phyloP scores from a whole-genome alignment of 1,140 invertebrate genomes.

The Pseudomyrmex cubaensis region DNA sequence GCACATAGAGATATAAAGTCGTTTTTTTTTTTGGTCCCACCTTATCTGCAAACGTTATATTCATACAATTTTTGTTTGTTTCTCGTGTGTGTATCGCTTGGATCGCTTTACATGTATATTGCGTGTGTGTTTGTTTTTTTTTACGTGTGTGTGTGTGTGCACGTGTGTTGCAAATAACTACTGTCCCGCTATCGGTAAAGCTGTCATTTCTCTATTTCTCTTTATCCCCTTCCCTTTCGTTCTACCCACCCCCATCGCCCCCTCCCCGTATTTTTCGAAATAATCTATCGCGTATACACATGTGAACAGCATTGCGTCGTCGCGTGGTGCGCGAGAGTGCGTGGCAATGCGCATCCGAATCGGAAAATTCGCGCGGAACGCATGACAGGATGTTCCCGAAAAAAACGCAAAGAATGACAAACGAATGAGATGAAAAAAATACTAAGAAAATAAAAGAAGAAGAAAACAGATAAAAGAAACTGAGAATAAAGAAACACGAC shows the following conservation, averaged over 20 bases:
- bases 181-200: slow-evolving; percentile 76
- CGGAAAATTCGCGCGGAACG: slow-evolving; percentile 24
- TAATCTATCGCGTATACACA: slow-evolving; percentile 80
- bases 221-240: slow-evolving; percentile 3
- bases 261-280: slow-evolving; percentile 44
- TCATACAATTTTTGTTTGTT: slow-evolving; percentile 80
- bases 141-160: slow-evolving; percentile 63
- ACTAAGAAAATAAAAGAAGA: background rate
- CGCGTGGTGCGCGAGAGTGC: slow-evolving; percentile 34
- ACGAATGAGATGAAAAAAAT: background rate
- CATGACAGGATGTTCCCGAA: slow-evolving; percentile 39
- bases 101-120: slow-evolving; percentile 72
- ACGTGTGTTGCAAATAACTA: slow-evolving; percentile 76
- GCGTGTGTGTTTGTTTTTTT: slow-evolving; percentile 47
- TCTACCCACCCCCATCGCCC: background rate
- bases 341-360: slow-evolving; percentile 16
- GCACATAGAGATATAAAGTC: slow-evolving; percentile 86
- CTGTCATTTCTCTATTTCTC: slow-evolving; percentile 69
- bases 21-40: slow-evolving; percentile 84
- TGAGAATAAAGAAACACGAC: slow-evolving; percentile 22
- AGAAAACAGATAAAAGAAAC: slow-evolving; percentile 17
- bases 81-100: slow-evolving; percentile 66
- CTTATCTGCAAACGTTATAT: slow-evolving; percentile 85
- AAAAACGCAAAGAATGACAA: slow-evolving; percentile 10
- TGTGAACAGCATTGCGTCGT: slow-evolving; percentile 62